These are phyloP conservation scores for Caloenas nicobarica DNA, from an alignment of 2,113 vertebrate species.

Conservation along the genomic window DNA sequence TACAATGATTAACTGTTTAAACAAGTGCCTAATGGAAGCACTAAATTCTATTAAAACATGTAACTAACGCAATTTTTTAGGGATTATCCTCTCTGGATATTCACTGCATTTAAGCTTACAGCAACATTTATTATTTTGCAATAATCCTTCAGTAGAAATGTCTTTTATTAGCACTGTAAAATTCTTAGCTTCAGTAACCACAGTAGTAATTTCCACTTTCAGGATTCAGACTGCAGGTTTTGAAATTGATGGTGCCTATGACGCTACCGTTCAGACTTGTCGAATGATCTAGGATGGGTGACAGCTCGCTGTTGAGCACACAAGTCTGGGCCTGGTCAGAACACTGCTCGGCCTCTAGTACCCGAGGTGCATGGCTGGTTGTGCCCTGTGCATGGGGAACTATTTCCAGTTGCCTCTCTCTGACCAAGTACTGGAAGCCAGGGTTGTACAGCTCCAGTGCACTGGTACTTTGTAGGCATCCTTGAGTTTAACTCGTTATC, in stretches of 20 bases:
- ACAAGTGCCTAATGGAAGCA: not conserved
- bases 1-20: not conserved
- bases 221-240: not conserved
- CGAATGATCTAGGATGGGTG: not conserved
- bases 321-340: not conserved
- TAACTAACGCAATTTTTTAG: not conserved
- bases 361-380: not conserved
- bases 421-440: not conserved
- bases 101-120: not conserved
- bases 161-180: not conserved
- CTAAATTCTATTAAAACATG: not conserved
- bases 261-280: not conserved
- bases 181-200: not conserved
- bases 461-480: not conserved
- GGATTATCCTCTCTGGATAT: not conserved
- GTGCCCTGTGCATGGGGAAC: not conserved
- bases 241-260: not conserved
- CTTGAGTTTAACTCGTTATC: accelerated
- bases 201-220: not conserved
- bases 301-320: not conserved
- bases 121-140: not conserved
- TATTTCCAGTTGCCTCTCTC: not conserved
- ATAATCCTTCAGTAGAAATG: not conserved
- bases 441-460: not conserved
- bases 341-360: not conserved